Conservation (phyloP, 2,888 invertebrate genomes). For the Subacronicta megacephala region DNA sequence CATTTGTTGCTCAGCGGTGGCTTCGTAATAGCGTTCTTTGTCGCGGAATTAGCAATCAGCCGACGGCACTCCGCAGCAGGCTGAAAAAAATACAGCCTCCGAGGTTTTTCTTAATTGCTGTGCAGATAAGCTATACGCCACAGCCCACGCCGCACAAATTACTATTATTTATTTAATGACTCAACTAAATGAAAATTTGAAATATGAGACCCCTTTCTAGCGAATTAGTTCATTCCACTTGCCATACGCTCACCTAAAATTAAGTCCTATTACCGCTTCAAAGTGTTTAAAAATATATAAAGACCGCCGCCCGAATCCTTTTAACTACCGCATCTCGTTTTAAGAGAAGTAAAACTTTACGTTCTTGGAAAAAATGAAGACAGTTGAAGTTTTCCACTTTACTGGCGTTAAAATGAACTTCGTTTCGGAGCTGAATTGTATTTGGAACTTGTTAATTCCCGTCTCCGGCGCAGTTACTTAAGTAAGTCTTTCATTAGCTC, state of each 20-base stretch:
- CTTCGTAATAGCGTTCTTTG: constrained; percentile 81
- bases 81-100: constrained; percentile 71
- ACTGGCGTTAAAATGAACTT: constrained; percentile 84
- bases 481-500: constrained; percentile 88
- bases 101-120: constrained; percentile 82
- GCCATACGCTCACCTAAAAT: constrained; percentile 58
- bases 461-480: constrained; percentile 82
- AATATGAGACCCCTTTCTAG: constrained; percentile 57
- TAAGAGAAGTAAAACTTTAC: constrained; percentile 79
- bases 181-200: constrained; percentile 75
- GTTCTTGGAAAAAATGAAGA: constrained; percentile 76
- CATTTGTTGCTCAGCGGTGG: constrained; percentile 70
- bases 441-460: constrained; percentile 87
- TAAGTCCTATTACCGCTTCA: constrained; percentile 58
- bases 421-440: constrained; percentile 85
- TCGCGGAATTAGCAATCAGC: constrained; percentile 86
- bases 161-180: constrained; percentile 79
- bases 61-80: constrained; percentile 60
- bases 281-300: constrained; percentile 55
- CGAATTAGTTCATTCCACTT: constrained; percentile 25
- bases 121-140: constrained; percentile 78
- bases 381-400: constrained; percentile 84
- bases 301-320: constrained; percentile 62
- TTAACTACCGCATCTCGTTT: constrained; percentile 73
- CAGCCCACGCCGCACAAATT: constrained; percentile 75